These are phyloP conservation scores for Tenodera sinensis DNA, from an alignment of 2,888 invertebrate species.

Conservation along the genomic window DNA sequence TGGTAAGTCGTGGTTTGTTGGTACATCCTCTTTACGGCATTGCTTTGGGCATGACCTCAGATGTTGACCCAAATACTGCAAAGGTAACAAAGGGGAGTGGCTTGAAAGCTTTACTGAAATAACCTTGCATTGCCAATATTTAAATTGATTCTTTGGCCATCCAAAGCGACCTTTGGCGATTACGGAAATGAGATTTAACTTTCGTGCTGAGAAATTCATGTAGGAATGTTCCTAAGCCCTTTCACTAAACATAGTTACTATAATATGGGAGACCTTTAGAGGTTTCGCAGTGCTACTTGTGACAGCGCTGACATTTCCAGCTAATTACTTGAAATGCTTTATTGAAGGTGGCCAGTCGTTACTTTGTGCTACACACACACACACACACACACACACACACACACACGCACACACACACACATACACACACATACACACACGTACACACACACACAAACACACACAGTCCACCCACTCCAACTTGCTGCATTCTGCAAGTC, in stretches of 20 bases:
- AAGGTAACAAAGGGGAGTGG: too few relatives aligned
- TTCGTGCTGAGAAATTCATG: not conserved
- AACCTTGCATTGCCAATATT: not conserved
- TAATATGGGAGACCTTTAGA: not conserved
- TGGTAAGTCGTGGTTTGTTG: too few relatives aligned
- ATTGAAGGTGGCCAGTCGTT: not conserved
- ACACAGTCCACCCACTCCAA: not conserved
- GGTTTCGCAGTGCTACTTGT: not conserved
- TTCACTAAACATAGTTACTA: not conserved
- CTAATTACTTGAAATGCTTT: not conserved
- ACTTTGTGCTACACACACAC: not conserved
- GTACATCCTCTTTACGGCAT: too few relatives aligned
- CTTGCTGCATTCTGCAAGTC: not conserved
- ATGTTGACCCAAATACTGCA: too few relatives aligned
- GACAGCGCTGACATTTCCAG: not conserved
- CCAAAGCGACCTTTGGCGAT: not conserved
- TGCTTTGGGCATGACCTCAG: too few relatives aligned
- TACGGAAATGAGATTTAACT: not conserved
- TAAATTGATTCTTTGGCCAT: not conserved
- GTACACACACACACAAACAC: too few relatives aligned
- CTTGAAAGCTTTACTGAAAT: too few relatives aligned
- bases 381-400: too few relatives aligned
- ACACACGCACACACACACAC: too few relatives aligned
- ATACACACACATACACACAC: too few relatives aligned
- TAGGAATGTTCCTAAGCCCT: not conserved